Evolutionary conservation across 1,140 invertebrate genomes (phyloP).

Genomic region (Rhizoglyphus robini): DNA sequence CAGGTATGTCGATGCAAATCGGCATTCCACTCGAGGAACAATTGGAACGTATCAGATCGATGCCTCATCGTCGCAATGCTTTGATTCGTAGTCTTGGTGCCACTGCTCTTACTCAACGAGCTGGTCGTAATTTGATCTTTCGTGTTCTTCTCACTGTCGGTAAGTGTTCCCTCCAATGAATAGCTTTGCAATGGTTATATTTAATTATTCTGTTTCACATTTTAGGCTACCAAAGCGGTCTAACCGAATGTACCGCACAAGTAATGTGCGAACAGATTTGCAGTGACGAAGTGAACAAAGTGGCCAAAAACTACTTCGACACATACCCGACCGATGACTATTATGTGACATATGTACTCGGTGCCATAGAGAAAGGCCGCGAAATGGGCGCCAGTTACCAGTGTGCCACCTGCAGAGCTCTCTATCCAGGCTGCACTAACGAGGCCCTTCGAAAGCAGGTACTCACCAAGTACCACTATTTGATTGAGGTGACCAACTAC

Average conservation of each 20-base stretch:
- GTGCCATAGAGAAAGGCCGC: constrained; percentile 11
- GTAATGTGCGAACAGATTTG: constrained; percentile 17
- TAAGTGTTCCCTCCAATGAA: not conserved
- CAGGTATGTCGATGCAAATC: not conserved
- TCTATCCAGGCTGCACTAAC: constrained; percentile 8
- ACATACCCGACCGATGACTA: constrained; percentile 17
- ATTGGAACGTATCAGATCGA: constrained; percentile 14
- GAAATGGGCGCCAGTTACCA: constrained; percentile 9
- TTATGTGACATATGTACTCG: constrained; percentile 16
- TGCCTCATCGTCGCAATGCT: constrained; percentile 13
- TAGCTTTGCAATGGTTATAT: not conserved
- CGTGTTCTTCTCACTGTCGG: constrained; percentile 15
- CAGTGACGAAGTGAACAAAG: constrained; percentile 8
- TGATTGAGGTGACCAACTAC: constrained; percentile 19
- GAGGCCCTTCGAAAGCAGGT: not conserved
- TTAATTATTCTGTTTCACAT: not conserved
- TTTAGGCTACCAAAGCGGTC: constrained; percentile 17
- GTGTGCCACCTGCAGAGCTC: not conserved
- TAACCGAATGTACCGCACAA: constrained; percentile 17
- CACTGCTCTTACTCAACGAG: constrained; percentile 16
- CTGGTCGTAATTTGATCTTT: constrained; percentile 17
- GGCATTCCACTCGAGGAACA: constrained; percentile 8
- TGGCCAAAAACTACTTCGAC: constrained; percentile 18
- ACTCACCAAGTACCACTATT: constrained; percentile 9
- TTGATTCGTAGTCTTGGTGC: constrained; percentile 13